A percentile compares a stretch with the other conserved stretches of the same genome.
phyloP scores from a whole-genome alignment of 2,888 invertebrate genomes.

The Megamerina dolium region DNA sequence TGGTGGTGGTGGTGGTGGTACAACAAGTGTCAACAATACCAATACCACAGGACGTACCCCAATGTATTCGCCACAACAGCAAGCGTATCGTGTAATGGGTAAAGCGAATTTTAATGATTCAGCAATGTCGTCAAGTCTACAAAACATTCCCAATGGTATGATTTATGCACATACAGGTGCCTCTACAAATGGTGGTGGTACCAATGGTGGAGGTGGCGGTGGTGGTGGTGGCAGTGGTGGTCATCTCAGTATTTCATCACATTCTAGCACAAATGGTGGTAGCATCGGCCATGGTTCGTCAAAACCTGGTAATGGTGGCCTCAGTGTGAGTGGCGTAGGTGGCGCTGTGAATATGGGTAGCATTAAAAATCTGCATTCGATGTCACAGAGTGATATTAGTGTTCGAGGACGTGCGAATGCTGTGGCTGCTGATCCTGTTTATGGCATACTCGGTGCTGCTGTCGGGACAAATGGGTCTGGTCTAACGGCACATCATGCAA shows the following conservation, averaged over 20 bases:
- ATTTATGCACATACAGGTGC: constrained; percentile 37
- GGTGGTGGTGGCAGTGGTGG: constrained; percentile 25
- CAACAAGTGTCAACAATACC: constrained; percentile 15
- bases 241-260: no score
- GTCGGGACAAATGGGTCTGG: constrained; percentile 31
- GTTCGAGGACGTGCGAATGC: constrained; percentile 32
- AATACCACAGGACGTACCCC: constrained; percentile 32
- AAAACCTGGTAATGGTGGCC: constrained; percentile 12
- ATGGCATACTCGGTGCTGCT: constrained; percentile 21
- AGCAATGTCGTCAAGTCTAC: constrained; percentile 48
- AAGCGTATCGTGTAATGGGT: constrained; percentile 44
- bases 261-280: constrained; percentile 25
- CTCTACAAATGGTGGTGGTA: constrained; percentile 20
- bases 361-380: constrained; percentile 43
- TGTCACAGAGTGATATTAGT: constrained; percentile 46
- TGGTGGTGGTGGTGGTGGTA: constrained; percentile 21
- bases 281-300: constrained; percentile 29
- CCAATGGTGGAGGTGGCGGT: constrained; percentile 23
- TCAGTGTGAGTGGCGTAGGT: constrained; percentile 17
- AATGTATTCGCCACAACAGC: constrained; percentile 46
- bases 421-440: constrained; percentile 21
- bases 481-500: constrained; percentile 41
- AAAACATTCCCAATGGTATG: constrained; percentile 50
- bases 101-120: constrained; percentile 48
- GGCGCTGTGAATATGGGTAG: constrained; percentile 36